Evolutionary conservation across 2,113 vertebrate species (phyloP), one percentile per base, ranked within the genome.

Genomic region (Pipa parva): DNA sequence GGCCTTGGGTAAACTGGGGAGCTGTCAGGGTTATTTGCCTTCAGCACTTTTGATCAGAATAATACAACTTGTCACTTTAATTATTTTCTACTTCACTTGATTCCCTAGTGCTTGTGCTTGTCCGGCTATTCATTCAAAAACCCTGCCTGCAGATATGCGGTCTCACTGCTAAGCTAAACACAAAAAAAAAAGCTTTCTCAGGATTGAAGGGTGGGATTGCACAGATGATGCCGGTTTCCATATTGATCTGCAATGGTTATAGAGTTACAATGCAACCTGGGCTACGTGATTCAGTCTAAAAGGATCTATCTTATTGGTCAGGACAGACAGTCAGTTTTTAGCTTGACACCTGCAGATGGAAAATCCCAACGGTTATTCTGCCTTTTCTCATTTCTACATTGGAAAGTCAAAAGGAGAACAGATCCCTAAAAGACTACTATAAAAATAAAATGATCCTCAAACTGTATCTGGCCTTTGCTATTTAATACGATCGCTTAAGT

Each of bases 1-100:
- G 66, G 66, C 57, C 66, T 70, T 60, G 46, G 61, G 60, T 70
- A 70, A 70, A 61, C 58, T 31, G 52, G 48, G 66, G 66, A 70
- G 48, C 66, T 70, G 66, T 70, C 66, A 70, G 66, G 66, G 66
- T 70, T 70, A 70, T 70, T 70, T 70, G 66, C 66, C 66, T 70
- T 70, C 66, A 70, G 66, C 66, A 61, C 66, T 70, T 61, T 61
- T 70, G 66, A 70, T 70, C 66, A 70, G 66, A 70, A 70, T 70
- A 70, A 70, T 58, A 54, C 57, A 70, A 70, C 66, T 70, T 70
- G 66, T 70, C 66, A 70, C 66, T 70, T 70, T 70, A 70, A 70
- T 70, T 70, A 70, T 61, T 70, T 70, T 70, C 66, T 33, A 61
- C 57, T 70, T 70, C 66, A 70, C 66, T 70, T 60, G 66, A 49